Percentiles rank a stretch among this genome's conserved stretches.
phyloP scores from a whole-genome alignment of 2,113 vertebrate species.

The Megalops atlanticus region DNA sequence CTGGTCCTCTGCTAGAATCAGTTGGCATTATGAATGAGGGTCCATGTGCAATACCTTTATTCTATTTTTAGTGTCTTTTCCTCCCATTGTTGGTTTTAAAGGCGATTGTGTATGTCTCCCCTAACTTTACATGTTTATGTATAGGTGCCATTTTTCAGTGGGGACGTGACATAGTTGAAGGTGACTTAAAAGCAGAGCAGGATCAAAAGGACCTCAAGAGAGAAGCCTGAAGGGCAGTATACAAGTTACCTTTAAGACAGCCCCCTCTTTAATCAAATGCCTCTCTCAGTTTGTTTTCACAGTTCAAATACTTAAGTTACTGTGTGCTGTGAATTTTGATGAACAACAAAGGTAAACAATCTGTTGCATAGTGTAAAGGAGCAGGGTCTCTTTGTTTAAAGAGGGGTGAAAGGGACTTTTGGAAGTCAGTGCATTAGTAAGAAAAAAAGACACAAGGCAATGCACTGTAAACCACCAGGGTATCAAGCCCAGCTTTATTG shows the following conservation, averaged over 20 bases:
- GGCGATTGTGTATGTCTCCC: background rate
- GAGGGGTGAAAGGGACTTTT: background rate
- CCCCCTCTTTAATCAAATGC: slow-evolving; percentile 15
- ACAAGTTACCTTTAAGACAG: slow-evolving; percentile 20
- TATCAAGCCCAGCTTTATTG: slow-evolving; percentile 27
- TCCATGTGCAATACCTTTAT: too few species aligned
- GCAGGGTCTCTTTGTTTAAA: background rate
- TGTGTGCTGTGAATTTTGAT: slow-evolving; percentile 1
- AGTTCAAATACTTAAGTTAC: slow-evolving; percentile 4
- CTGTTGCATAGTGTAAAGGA: background rate
- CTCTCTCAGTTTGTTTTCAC: background rate
- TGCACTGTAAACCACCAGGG: slow-evolving; percentile 21
- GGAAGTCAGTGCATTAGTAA: slow-evolving; percentile 24
- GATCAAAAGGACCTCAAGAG: slow-evolving; percentile 26
- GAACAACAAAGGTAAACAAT: slow-evolving; percentile 1
- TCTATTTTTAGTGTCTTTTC: too few species aligned
- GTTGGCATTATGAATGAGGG: too few species aligned
- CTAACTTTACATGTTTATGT: slow-evolving; percentile 16
- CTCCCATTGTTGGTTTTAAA: too few species aligned
- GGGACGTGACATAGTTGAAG: slow-evolving; percentile 7
- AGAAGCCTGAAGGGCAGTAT: slow-evolving; percentile 17
- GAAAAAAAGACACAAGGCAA: slow-evolving; percentile 15
- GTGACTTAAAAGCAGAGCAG: slow-evolving; percentile 22
- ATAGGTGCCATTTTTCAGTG: background rate
- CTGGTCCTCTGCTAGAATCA: too few species aligned